Evolutionary conservation across 1,140 invertebrate species (phyloP), one percentile per base, ranked within the genome.

Genomic region (Caerostris darwini): DNA sequence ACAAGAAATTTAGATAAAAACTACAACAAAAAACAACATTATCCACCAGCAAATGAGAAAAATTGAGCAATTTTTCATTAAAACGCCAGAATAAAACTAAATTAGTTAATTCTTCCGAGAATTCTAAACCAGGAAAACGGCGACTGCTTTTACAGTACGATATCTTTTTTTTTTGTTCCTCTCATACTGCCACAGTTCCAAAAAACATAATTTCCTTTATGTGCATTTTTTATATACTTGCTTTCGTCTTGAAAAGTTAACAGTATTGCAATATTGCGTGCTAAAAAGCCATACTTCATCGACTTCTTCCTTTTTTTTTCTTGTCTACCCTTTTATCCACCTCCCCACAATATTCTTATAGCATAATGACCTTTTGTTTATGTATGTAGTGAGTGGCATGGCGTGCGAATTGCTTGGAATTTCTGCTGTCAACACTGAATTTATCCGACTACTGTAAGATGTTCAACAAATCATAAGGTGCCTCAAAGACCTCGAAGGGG

Each of bases 1-100:
- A 14, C 10, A 50, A 3, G 34, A 14, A 12, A 50, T 77, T 50
- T 53, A 50, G 2, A 53, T 3, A 77, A 77, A 77, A 77, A 53
- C 5, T 12, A 10, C 5, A 1, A 34, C 6, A 77, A 77, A 77
- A 77, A 77, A 77, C 53, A 77, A 77, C 12, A 77, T 34, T 50
- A 77, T 53, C 34, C 34, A 77, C 71, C 2, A 5, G 34, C 71
- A 77, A 53, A 77, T 77, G 71, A 77, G 71, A 77, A 77, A 50
- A 77, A 77, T 77, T 77, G 71, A 77, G 71, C 34, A 77, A 77
- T 77, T 77, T 77, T 77, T 77, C 71, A 77, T 77, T 77, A 77
- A 77, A 77, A 77, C 71, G 53, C 71, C 71, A 77, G 19, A 77
- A 10, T 77, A 77, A 34, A 77, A 77, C 71, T 77, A 34, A 77